Conservation (phyloP, 2,888 invertebrate genomes). For the Ischnura elegans region DNA sequence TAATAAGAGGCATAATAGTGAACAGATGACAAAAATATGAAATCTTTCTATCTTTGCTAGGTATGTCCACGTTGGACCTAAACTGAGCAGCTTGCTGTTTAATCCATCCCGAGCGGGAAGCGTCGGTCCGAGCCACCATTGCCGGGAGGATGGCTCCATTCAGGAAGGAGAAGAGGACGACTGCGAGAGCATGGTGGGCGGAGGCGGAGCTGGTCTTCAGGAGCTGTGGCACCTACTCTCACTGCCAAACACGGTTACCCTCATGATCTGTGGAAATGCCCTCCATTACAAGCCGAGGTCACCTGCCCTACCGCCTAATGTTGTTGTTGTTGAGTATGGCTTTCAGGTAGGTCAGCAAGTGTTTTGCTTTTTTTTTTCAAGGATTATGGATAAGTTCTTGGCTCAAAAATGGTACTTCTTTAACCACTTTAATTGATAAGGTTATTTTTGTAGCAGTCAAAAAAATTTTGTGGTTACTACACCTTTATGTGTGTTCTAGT, state of each 20-base stretch:
- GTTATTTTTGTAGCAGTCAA: too few relatives aligned
- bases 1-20: too few relatives aligned
- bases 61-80: constrained; percentile 81
- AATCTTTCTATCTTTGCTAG: constrained; percentile 71
- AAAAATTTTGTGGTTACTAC: too few relatives aligned
- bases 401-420: too few relatives aligned
- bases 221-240: constrained; percentile 79
- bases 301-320: constrained; percentile 78
- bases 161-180: constrained; percentile 74
- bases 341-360: constrained; percentile 78
- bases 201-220: constrained; percentile 73
- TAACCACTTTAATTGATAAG: too few relatives aligned
- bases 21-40: too few relatives aligned
- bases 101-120: constrained; percentile 75
- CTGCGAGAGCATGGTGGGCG: constrained; percentile 68
- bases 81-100: constrained; percentile 80
- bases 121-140: constrained; percentile 76
- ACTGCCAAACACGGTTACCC: constrained; percentile 76
- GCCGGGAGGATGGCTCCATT: constrained; percentile 76
- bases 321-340: constrained; percentile 81
- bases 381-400: neutral
- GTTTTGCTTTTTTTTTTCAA: neutral
- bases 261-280: constrained; percentile 78
- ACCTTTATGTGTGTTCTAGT: too few relatives aligned
- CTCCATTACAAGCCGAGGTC: constrained; percentile 75